Conservation (phyloP, 2,797 vertebrate species). For the Spea hammondii region DNA sequence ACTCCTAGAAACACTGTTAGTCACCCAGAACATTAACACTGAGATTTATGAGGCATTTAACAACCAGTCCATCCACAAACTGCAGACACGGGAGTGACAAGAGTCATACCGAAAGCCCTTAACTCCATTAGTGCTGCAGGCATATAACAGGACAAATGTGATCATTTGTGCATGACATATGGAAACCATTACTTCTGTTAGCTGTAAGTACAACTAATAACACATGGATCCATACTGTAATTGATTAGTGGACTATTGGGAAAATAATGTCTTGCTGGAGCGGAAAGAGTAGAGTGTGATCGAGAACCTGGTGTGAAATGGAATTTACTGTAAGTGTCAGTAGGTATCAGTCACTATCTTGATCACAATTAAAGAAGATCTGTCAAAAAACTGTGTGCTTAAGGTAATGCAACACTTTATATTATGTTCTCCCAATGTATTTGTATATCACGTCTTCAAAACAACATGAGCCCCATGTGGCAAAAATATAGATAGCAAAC, state of each 20-base stretch:
- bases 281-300: conserved; percentile 18
- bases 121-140: conserved; percentile 28
- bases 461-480: no score
- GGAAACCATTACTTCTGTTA: conserved; percentile 34
- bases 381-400: neutral
- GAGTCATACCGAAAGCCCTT: conserved; percentile 34
- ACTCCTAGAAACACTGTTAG: conserved; percentile 24
- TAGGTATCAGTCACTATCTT: conserved; percentile 3
- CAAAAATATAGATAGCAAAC: no score
- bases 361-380: neutral
- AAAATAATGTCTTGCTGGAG: conserved; percentile 7
- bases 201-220: conserved; percentile 38
- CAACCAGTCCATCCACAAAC: conserved; percentile 36
- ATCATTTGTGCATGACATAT: conserved; percentile 37
- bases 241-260: conserved; percentile 32
- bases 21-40: conserved; percentile 45
- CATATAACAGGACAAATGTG: conserved; percentile 40
- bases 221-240: conserved; percentile 20
- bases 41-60: conserved; percentile 46
- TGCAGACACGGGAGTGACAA: conserved; percentile 42
- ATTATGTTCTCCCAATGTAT: no score
- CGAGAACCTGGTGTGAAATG: neutral
- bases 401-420: neutral
- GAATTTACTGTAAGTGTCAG: conserved; percentile 3
- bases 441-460: no score